These are phyloP conservation scores for Salticus scenicus DNA, from an alignment of 2,888 invertebrate species.

Conservation along the genomic window DNA sequence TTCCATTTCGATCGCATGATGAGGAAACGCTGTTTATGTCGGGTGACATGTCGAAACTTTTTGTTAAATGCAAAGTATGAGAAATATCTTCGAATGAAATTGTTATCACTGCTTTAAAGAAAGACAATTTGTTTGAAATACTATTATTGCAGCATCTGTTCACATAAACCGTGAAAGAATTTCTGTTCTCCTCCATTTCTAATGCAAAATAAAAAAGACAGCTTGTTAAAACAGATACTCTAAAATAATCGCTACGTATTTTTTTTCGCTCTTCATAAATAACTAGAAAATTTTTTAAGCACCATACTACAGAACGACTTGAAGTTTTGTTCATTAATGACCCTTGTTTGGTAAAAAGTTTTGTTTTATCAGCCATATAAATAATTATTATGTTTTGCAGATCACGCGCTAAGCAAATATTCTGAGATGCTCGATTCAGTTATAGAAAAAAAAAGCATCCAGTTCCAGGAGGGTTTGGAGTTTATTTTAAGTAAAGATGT, in stretches of 20 bases:
- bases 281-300: background rate
- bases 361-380: background rate
- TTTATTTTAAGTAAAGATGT: no score
- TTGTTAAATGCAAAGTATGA: background rate
- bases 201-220: background rate
- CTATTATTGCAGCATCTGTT: background rate
- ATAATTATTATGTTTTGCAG: no score
- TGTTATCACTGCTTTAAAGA: background rate
- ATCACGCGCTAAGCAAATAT: no score
- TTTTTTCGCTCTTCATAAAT: background rate
- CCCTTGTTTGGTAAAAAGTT: background rate
- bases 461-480: no score
- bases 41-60: background rate
- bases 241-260: background rate
- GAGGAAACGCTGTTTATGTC: background rate
- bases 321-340: background rate
- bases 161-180: background rate
- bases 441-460: no score
- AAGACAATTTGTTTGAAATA: background rate
- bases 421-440: no score
- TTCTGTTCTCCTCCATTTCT: background rate
- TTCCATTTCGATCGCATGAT: background rate
- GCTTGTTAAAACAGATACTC: background rate
- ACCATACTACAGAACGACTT: background rate
- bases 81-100: background rate